phyloP scores from a whole-genome alignment of 2,888 invertebrate genomes.

The Desoria tigrina region DNA sequence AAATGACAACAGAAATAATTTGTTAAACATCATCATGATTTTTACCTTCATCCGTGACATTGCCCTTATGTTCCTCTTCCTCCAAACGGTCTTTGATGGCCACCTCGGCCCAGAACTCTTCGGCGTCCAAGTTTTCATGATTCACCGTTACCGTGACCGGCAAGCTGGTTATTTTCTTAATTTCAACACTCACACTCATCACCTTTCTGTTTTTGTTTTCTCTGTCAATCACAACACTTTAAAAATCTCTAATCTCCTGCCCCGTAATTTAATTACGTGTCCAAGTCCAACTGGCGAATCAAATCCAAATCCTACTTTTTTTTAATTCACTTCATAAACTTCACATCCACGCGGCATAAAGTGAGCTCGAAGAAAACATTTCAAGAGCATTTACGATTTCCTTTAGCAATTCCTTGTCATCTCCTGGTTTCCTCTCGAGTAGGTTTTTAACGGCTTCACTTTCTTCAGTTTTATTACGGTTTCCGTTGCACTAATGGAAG shows the following conservation, averaged over 20 bases:
- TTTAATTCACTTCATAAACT: no score
- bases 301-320: no score
- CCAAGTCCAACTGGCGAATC: no score
- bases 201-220: neutral
- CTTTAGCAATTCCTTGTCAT: no score
- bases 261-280: no score
- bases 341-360: no score
- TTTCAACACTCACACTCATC: constrained; percentile 44
- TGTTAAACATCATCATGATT: no score
- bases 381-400: no score
- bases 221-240: neutral
- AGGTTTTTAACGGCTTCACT: constrained; percentile 2
- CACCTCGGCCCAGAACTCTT: constrained; percentile 50
- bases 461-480: constrained; percentile 8
- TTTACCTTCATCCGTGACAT: constrained; percentile 53
- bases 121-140: constrained; percentile 48
- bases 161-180: constrained; percentile 35
- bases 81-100: constrained; percentile 49
- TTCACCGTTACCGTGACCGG: constrained; percentile 47
- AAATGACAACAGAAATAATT: no score
- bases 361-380: no score
- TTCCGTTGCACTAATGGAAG: neutral
- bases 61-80: constrained; percentile 53
- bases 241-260: no score
- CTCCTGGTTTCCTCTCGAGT: no score